These are phyloP conservation scores for Encarsia formosa DNA, from an alignment of 2,888 invertebrate species.

Conservation along the genomic window DNA sequence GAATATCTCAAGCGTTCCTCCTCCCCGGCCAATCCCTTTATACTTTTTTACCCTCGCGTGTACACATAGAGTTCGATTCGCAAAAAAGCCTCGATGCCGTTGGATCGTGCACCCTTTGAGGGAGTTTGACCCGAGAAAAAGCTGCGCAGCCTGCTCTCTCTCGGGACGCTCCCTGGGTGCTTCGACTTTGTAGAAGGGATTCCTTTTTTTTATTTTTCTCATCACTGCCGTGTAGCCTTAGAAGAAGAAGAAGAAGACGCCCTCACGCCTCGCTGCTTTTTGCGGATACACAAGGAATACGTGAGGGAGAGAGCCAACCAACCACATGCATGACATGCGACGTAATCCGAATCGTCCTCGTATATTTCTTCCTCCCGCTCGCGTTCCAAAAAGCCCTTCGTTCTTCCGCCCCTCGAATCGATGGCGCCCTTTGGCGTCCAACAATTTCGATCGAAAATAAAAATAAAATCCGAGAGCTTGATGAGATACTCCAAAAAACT, in stretches of 20 bases:
- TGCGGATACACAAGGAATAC: conserved; percentile 2
- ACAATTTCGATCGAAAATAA: neutral
- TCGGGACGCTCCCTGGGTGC: conserved; percentile 11
- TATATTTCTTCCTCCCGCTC: neutral
- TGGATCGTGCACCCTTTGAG: conserved; percentile 24
- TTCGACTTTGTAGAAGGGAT: conserved; percentile 6
- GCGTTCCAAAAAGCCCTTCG: too few species aligned
- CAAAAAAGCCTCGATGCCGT: conserved; percentile 11
- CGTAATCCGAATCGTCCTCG: conserved; percentile 9
- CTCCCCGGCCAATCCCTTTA: conserved; percentile 22
- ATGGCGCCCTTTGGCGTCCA: too few species aligned
- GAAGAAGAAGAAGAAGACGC: too few species aligned
- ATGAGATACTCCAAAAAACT: too few species aligned
- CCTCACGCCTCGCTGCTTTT: conserved; percentile 10
- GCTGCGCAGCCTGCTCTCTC: conserved; percentile 7
- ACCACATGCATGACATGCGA: conserved; percentile 16
- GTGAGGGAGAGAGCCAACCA: conserved; percentile 1
- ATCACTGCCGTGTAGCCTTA: conserved; percentile 31
- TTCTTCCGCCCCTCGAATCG: too few species aligned
- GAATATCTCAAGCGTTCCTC: conserved; percentile 16
- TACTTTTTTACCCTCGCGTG: conserved; percentile 12
- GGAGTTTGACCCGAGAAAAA: conserved; percentile 22
- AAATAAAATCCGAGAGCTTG: neutral
- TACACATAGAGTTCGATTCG: conserved; percentile 13
- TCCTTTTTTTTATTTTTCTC: conserved; percentile 14